Evolutionary conservation across 2,888 invertebrate species (phyloP).

Genomic region (Phrixothrix hirtus): DNA sequence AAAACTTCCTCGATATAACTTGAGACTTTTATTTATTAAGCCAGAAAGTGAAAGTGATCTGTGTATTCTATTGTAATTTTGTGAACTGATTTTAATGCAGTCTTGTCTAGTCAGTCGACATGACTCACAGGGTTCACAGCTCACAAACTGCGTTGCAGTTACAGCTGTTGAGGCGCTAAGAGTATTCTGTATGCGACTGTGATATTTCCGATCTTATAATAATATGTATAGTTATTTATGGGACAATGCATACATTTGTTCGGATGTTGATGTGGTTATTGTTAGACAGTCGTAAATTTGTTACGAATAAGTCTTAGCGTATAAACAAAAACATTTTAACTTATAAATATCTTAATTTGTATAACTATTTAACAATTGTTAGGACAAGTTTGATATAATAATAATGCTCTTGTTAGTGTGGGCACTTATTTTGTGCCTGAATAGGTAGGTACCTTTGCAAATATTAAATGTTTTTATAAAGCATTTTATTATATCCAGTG

Average conservation of each 20-base stretch:
- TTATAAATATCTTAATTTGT: conserved; percentile 35
- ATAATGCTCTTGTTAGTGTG: conserved; percentile 44
- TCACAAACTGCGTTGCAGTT: conserved; percentile 51
- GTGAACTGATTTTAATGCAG: conserved; percentile 17
- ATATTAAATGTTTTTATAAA: conserved; percentile 30
- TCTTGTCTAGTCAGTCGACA: conserved; percentile 29
- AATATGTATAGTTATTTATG: conserved; percentile 45
- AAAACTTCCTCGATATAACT: too few relatives aligned
- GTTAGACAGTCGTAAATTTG: conserved; percentile 42
- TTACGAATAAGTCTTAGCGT: conserved; percentile 52
- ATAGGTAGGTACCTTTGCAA: conserved; percentile 14
- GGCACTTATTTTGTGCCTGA: conserved; percentile 46
- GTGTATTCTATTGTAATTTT: conserved; percentile 17
- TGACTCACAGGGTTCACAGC: conserved; percentile 31
- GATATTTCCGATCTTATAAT: conserved; percentile 53
- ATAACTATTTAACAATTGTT: conserved; percentile 31
- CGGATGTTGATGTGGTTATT: conserved; percentile 42
- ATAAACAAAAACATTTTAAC: conserved; percentile 40
- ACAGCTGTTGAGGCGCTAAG: conserved; percentile 56
- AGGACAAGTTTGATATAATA: conserved; percentile 31
- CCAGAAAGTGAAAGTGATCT: conserved; percentile 9
- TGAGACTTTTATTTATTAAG: conserved; percentile 12
- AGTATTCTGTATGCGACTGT: conserved; percentile 56
- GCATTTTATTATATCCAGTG: conserved; percentile 14
- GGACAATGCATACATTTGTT: too few relatives aligned